Evolutionary conservation across 2,888 invertebrate species (phyloP), one percentile per base, ranked within the genome.

Genomic region (Entomobrya multifasciata): DNA sequence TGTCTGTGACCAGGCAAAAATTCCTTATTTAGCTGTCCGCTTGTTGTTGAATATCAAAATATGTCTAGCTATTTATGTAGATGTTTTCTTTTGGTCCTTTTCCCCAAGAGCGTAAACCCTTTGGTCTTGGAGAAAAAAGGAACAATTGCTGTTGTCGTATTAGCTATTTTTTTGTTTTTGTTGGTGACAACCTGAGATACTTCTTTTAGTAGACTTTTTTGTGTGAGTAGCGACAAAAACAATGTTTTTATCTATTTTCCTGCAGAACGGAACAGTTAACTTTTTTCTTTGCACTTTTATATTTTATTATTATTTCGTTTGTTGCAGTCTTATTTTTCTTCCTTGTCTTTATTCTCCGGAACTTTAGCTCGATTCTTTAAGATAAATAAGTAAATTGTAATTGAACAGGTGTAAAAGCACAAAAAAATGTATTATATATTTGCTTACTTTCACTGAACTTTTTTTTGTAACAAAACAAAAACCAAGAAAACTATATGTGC

Each of bases 1-100:
- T 79, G 86, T 86, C 74, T 86, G 79, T 57, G 65, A 79, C 36
- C 36, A 79, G 65, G 65, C 79, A 79, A 79, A 70, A 70, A 47
- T 36, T 60, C 44, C 55, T 77, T 57, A 25, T 76, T 77, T 57
- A 44, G 55, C 60, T 60, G 57, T 55, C 60, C 77, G 36, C 36
- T 44, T 60, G 47, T 70, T 13, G 47, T 36, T 25, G 70, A 47
- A 47, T 70, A 44, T 67, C 25, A 5, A 44, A 15, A 8, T 47
- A 47, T 67, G 17, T 25, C 5, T 36, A 4, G 44, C 22, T 67
- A 36, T 25, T 25, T 3, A 17, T 67, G 11, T 15, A 55, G 17
- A 10, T 70, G 57, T 80, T 36, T 36, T 57, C 72, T 79, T 60
- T 36, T 57, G 27, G 49, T n/a, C 41, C 22, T 70, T 81, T 80